phyloP scores from a whole-genome alignment of 2,888 invertebrate species.

The Andrena hattorfiana region DNA sequence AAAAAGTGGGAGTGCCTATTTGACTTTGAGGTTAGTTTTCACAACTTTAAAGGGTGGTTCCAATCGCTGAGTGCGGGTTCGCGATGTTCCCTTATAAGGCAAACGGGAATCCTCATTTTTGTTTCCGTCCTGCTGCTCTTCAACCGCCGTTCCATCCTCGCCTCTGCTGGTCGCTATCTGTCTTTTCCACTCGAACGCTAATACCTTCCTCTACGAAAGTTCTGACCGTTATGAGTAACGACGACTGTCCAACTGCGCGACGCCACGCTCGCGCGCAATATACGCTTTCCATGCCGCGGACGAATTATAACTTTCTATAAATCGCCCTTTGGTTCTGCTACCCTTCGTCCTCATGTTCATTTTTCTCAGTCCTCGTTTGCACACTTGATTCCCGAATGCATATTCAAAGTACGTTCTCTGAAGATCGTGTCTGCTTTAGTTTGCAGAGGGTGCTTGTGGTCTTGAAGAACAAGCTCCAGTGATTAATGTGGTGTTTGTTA shows the following conservation, averaged over 20 bases:
- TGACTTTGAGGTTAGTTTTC: too few species aligned
- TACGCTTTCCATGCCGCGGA: conserved; percentile 30
- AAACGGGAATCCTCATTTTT: conserved; percentile 63
- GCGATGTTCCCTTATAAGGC: conserved; percentile 8
- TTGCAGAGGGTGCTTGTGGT: too few species aligned
- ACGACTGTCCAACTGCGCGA: conserved; percentile 60
- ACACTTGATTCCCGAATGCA: too few species aligned
- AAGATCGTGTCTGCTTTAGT: too few species aligned
- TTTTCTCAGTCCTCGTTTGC: too few species aligned
- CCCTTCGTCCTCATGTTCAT: not conserved
- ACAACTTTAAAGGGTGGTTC: too few species aligned
- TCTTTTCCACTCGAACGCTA: conserved; percentile 58
- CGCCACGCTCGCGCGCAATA: conserved; percentile 15
- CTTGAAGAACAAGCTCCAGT: too few species aligned
- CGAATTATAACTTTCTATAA: conserved; percentile 45
- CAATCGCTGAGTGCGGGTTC: too few species aligned
- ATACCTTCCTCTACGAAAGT: conserved; percentile 45
- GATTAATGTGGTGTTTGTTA: too few species aligned
- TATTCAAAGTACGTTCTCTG: not conserved
- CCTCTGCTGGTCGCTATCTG: conserved; percentile 26
- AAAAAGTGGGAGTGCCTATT: too few species aligned
- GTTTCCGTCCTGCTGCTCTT: not conserved
- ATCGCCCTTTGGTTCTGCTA: not conserved
- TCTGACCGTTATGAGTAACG: conserved; percentile 63
- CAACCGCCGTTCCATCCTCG: too few species aligned